Base-by-base conservation (phyloP, 1,140 invertebrate genomes). In the Caerostris extrusa region DNA sequence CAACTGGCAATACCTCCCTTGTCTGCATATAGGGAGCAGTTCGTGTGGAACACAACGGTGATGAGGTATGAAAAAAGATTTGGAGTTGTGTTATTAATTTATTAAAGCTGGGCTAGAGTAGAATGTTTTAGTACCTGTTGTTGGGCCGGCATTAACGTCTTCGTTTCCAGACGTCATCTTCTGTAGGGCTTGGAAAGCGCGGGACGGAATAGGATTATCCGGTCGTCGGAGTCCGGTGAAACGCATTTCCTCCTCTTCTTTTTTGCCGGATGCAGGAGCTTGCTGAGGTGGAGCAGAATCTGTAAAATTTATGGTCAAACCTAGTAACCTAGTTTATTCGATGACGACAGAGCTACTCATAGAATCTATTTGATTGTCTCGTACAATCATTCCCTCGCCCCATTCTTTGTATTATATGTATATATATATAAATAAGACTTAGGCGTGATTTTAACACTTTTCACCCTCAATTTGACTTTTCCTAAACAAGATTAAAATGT, bases 131-230 rank as follows among this genome's bases (percentile, higher is more conserved):
- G 34, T 83, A 83, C 56, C 82, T 83, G 56, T 12, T 7, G 10
- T 10, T 3, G 34, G 71, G 14, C 10, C 53, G 7, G 19, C 7
- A 34, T 12, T 77, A 10, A 19, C 57, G 4, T 93, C 92, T 12
- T 90, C 77, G 17, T 17, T 71, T 3, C 81, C 93, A 1, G 93
- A 95, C 34, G 95, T 95, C 82, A 96, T 95, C 58, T 95, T 97
- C 95, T 97, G 97, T 88, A 98, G 96, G 93, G 96, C 96, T 95
- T 97, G 96, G 95, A 98, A 98, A 91, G 97, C 97, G 95, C 97
- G 96, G 7, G 97, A 98, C 5, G 97, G 97, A 95, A 98, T 97
- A 58, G 97, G 96, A 56, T 97, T 96, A n/a, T 93, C 71, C 97
- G 86, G 93, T 97, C 92, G 12, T 60, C 97, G 96, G 95, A 97